Percentiles rank a stretch among this genome's conserved stretches.
These are phyloP conservation scores for Mesorhabditis spiculigera DNA, from an alignment of 2,888 invertebrate species.

Conservation along the genomic window DNA sequence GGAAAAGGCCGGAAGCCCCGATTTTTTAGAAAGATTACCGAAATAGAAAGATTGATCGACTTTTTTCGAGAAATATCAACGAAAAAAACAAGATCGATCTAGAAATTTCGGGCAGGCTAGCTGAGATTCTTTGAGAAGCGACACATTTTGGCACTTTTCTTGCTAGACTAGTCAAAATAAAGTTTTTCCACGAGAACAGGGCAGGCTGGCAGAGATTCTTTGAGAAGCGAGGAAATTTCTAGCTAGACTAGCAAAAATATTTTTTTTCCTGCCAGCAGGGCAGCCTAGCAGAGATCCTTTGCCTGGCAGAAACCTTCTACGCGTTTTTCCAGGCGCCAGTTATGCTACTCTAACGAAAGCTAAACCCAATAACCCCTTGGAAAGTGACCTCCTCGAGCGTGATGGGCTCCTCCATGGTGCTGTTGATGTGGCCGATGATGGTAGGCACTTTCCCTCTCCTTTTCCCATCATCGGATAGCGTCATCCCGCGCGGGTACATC, in stretches of 20 bases:
- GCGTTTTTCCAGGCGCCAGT: not conserved
- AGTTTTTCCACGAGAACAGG: too few relatives aligned
- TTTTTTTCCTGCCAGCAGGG: not conserved
- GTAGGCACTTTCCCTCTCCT: slow-evolving; percentile 48
- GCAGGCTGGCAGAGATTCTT: not conserved
- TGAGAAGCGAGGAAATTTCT: not conserved
- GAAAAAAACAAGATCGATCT: too few relatives aligned
- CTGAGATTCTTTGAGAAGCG: too few relatives aligned
- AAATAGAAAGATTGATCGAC: too few relatives aligned
- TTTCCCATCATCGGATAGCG: slow-evolving; percentile 50
- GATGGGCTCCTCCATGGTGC: slow-evolving; percentile 38
- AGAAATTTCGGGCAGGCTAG: too few relatives aligned
- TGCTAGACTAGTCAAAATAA: too few relatives aligned
- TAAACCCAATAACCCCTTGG: not conserved
- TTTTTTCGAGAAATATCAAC: too few relatives aligned
- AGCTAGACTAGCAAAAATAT: not conserved
- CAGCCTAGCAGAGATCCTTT: too few relatives aligned
- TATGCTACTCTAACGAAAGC: not conserved
- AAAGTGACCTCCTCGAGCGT: slow-evolving; percentile 22
- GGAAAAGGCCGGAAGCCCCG: too few relatives aligned
- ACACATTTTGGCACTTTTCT: too few relatives aligned
- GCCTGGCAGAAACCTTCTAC: not conserved
- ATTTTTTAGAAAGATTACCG: too few relatives aligned
- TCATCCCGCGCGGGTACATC: slow-evolving; percentile 55
- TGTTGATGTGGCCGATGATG: slow-evolving; percentile 53